Evolutionary conservation across 2,797 vertebrate species (phyloP).

Genomic region (Crocodylus rhombifer): DNA sequence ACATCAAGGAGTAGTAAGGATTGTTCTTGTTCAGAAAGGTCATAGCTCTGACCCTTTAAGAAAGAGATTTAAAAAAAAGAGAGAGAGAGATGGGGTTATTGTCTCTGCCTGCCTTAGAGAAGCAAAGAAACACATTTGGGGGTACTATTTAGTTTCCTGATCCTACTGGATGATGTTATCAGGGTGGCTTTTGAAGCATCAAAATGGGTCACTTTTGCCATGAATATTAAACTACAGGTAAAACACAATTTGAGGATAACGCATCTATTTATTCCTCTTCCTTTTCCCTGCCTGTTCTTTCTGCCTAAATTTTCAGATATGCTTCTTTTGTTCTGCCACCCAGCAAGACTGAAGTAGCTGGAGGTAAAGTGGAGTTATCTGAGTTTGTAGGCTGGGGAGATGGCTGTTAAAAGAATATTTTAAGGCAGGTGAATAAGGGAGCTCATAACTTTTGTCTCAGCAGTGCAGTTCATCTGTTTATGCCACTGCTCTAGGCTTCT

Average conservation of each 20-base stretch:
- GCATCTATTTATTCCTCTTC: background rate
- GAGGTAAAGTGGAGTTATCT: background rate
- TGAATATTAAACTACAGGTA: background rate
- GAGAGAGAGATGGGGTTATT: background rate
- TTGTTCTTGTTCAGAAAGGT: background rate
- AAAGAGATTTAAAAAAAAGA: background rate
- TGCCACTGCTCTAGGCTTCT: fast-evolving
- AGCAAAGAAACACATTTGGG: fast-evolving
- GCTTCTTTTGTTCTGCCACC: background rate
- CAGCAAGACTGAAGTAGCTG: background rate
- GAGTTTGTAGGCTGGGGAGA: background rate
- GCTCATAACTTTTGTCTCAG: background rate
- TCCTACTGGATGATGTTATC: background rate
- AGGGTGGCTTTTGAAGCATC: background rate
- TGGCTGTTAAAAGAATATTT: background rate
- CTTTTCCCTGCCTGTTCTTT: background rate
- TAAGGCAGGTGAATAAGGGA: fast-evolving
- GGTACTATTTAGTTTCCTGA: background rate
- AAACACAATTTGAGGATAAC: background rate
- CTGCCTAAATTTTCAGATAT: background rate
- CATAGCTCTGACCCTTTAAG: background rate
- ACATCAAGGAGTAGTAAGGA: background rate
- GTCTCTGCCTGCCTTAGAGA: background rate
- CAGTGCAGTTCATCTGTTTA: background rate
- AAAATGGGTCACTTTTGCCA: background rate